Base-by-base conservation (phyloP, 2,888 invertebrate species). In the Cheilosia variabilis region DNA sequence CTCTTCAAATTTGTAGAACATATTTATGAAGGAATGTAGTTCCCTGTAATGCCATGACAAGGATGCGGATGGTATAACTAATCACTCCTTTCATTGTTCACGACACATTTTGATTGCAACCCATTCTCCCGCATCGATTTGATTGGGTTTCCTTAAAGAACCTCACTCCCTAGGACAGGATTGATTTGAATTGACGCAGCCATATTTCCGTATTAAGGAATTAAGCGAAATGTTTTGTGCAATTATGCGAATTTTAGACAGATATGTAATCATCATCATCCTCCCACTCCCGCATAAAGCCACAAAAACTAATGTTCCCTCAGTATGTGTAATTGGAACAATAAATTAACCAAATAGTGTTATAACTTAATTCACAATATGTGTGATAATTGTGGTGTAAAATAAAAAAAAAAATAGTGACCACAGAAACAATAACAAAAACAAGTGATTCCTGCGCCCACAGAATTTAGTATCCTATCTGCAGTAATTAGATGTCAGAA, bases 401-500 rank as follows among this genome's bases (percentile, higher is more conserved):
- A 60, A 71, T 43, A 10, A n/a, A 55, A 45, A 55, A 45, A 27
- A 52, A 17, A 34, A 17, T 10, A 31, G 31, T 22, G 73, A 66
- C 60, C 63, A 52, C 77, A 55, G 22, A 45, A 66, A 53, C 50
- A 71, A 71, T 60, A 72, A 47, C 62, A 76, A 68, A 58, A 78
- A 78, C 55, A 78, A 68, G 47, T 22, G 78, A 68, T 73, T 78
- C 43, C 13, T 53, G 82, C 68, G 55, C 66, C 78, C 78, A 78
- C 83, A 83, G 66, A 83, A 78, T 73, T 78, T 72, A 78, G 78
- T 78, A 78, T 60, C 62, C 62, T 83, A 83, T 83, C 79, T 84
- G 83, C 79, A 84, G 79, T 79, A 84, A 84, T 84, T 84, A 84
- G 79, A 75, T 84, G 79, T 79, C 83, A 84, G 78, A 84, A 84